Evolutionary conservation across 2,797 vertebrate species (phyloP).

Genomic region (Coranthus polyacanthus): DNA sequence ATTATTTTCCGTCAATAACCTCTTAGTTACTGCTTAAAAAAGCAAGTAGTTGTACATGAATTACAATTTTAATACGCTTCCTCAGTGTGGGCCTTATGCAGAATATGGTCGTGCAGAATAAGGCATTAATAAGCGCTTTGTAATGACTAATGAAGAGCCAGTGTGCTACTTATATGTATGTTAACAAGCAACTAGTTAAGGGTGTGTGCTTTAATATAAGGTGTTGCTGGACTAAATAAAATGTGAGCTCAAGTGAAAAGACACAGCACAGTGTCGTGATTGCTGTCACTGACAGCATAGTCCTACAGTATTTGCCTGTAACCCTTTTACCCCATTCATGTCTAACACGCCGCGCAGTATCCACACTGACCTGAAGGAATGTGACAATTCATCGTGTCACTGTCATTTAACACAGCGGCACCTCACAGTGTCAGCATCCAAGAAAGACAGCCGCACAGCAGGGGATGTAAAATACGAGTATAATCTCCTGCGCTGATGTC

Average conservation of each 20-base stretch:
- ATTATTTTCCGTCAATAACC: too few species aligned
- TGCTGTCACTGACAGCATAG: slow-evolving; percentile 9
- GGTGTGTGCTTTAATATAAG: too few species aligned
- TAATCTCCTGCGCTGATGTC: slow-evolving; percentile 65
- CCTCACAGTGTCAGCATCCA: slow-evolving; percentile 34
- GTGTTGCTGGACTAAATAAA: neutral
- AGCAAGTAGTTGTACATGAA: too few species aligned
- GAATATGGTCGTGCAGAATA: too few species aligned
- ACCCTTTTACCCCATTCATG: slow-evolving; percentile 26
- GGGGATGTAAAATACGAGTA: slow-evolving; percentile 45
- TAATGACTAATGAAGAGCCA: too few species aligned
- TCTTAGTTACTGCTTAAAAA: too few species aligned
- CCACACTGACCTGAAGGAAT: slow-evolving; percentile 31
- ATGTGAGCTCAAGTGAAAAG: neutral
- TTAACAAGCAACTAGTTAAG: too few species aligned
- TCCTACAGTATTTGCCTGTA: slow-evolving; percentile 16
- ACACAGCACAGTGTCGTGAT: neutral
- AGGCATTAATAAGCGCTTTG: too few species aligned
- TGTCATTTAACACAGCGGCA: slow-evolving; percentile 50
- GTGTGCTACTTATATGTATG: too few species aligned
- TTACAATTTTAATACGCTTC: too few species aligned
- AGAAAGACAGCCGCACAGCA: slow-evolving; percentile 41
- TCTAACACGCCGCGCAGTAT: neutral
- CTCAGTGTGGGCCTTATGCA: too few species aligned
- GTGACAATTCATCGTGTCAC: slow-evolving; percentile 35